A percentile compares a stretch with the other conserved stretches of the same genome.
Evolutionary conservation across 53 echinoderm and acorn worm species (phyloP).

Genomic region (Mesocentrotus franciscanus): DNA sequence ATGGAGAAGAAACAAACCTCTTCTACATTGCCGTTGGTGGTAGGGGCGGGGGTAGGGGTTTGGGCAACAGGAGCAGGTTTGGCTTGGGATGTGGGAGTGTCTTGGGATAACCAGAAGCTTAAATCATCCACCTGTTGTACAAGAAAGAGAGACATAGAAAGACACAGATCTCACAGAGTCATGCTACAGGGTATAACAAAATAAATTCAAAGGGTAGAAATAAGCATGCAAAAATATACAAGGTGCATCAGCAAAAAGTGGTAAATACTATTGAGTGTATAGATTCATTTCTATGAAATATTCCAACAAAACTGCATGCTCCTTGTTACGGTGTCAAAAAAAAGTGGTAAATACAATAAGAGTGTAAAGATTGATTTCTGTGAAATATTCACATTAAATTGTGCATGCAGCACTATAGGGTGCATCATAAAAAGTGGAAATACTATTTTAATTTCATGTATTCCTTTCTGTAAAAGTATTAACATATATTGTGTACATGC

Average conservation of each 20-base stretch:
- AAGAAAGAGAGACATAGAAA: slow-evolving; percentile 29
- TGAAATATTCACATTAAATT: not conserved
- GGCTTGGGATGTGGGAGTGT: slow-evolving; percentile 54
- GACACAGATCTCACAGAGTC: not conserved
- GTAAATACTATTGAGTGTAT: too few relatives aligned
- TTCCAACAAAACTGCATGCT: too few relatives aligned
- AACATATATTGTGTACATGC: not conserved
- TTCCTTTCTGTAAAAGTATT: too few relatives aligned
- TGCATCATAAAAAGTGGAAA: too few relatives aligned
- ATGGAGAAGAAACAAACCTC: slow-evolving; percentile 68
- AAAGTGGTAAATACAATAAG: too few relatives aligned
- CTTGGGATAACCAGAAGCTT: slow-evolving; percentile 94
- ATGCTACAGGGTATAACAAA: slow-evolving; percentile 39
- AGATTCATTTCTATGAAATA: too few relatives aligned
- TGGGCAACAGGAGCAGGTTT: slow-evolving; percentile 14
- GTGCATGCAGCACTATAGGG: too few relatives aligned
- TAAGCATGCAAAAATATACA: slow-evolving; percentile 18
- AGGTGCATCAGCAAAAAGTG: not conserved
- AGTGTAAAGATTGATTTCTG: not conserved
- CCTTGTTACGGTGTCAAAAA: too few relatives aligned
- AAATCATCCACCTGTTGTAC: slow-evolving; percentile 86
- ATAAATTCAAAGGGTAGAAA: not conserved
- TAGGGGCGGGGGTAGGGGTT: slow-evolving; percentile 54
- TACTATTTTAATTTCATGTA: too few relatives aligned
- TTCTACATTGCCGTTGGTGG: slow-evolving; percentile 54